Percentiles rank a stretch among this genome's conserved stretches.
These are phyloP conservation scores for Chaetodon trifascialis DNA, from an alignment of 2,113 vertebrate genomes.

Conservation along the genomic window DNA sequence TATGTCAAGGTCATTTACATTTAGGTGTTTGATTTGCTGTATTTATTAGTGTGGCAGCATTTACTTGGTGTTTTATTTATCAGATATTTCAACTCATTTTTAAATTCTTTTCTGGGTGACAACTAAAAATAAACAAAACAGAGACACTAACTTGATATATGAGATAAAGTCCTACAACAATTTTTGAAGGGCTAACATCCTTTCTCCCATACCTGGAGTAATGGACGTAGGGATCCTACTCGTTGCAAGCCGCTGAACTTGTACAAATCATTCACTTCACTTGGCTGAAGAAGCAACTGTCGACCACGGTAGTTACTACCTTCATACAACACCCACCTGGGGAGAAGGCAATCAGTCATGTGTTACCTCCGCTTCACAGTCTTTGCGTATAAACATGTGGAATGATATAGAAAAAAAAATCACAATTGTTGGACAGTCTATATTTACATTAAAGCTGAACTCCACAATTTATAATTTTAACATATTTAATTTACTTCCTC, in stretches of 20 bases:
- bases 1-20: background rate
- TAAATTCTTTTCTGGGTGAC: background rate
- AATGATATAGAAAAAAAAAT: background rate
- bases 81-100: background rate
- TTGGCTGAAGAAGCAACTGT: slow-evolving; percentile 89
- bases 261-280: slow-evolving; percentile 86
- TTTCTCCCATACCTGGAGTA: slow-evolving; percentile 87
- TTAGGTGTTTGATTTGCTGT: background rate
- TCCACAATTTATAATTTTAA: background rate
- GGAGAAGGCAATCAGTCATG: slow-evolving; percentile 9
- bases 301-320: slow-evolving; percentile 89
- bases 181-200: background rate
- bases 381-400: background rate
- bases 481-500: background rate
- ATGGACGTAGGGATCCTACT: slow-evolving; percentile 93
- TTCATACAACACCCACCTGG: slow-evolving; percentile 94
- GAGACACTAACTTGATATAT: background rate
- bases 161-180: background rate
- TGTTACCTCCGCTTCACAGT: background rate
- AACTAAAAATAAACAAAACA: background rate
- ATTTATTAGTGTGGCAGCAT: background rate
- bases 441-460: background rate
- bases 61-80: background rate
- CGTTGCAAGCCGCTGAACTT: slow-evolving; percentile 84
- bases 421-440: background rate